A percentile compares a stretch with the other conserved stretches of the same genome.
phyloP scores from a whole-genome alignment of 2,888 invertebrate genomes.

The Agonum fuliginosum region DNA sequence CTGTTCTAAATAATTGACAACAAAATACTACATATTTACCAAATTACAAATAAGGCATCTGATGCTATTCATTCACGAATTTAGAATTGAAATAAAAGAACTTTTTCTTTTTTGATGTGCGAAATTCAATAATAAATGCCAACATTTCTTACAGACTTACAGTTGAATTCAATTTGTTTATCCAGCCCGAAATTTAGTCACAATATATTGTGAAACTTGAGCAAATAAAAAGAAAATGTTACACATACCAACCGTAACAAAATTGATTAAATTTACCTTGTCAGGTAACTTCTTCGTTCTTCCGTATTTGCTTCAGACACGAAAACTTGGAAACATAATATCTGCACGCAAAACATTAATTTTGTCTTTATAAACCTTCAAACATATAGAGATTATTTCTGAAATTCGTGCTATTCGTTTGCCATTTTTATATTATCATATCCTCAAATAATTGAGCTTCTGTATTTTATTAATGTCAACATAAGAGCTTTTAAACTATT shows the following conservation, averaged over 20 bases:
- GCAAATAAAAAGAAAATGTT: neutral
- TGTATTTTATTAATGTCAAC: no score
- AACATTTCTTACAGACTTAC: neutral
- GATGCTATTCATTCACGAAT: no score
- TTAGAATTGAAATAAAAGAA: neutral
- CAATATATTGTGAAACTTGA: neutral
- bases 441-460: no score
- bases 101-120: neutral
- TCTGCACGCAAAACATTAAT: neutral
- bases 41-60: no score
- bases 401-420: no score
- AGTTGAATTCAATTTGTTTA: neutral
- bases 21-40: no score
- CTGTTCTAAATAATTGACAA: no score
- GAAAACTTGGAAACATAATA: constrained; percentile 2
- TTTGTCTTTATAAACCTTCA: neutral
- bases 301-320: neutral
- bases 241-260: constrained; percentile 13
- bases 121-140: neutral
- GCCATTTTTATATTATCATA: no score
- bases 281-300: neutral
- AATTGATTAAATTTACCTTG: constrained; percentile 18
- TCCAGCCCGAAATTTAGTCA: neutral
- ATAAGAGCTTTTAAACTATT: no score
- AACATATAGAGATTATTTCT: neutral